Base-by-base conservation (phyloP, 2,113 vertebrate genomes). In the Coracopsis vasa region DNA sequence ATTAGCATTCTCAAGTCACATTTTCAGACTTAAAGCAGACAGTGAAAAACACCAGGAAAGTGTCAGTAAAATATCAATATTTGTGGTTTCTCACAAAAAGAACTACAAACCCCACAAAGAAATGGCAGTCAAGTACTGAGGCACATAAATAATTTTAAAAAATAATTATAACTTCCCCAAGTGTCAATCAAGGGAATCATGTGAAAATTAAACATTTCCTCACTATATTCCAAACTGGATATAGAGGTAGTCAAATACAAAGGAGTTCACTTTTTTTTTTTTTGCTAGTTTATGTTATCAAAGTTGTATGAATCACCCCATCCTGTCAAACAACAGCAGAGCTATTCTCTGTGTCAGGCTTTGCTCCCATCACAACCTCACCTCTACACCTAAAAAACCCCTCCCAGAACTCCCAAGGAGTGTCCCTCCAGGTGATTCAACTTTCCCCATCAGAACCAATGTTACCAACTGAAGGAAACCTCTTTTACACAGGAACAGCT, bases 341-440 rank as follows among this genome's bases (percentile, higher is more conserved):
- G 47, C 16, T 51, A 25, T 29, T 67, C 47, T 27, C 15, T 27
- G 33, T 12, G 11, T 12, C 20, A 20, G 1, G 16, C 74, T 80
- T 75, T 64, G 13, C 5, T 41, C 4, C 0, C 1, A 19, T 27
- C 37, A 45, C 0, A 0, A 29, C 50, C 54, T 50, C 80, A 70
- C 4, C 50, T 71, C 33, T 33, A 19, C 3, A 3, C 5, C 0
- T n/a, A 18, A 42, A 62, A 89, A 47, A 2, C 47, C 12, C 25
- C 25, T 48, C 14, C 9, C 37, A 41, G 33, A 14, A 11, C 45
- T 64, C 31, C 45, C 33, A 92, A 47, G 80, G 80, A 29, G 56
- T 5, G 33, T 58, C 4, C 21, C 10, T 51, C n/a, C 85, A 70
- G 44, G 4, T 21, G 7, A 31, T 24, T 67, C 54, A 42, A 78